phyloP scores from a whole-genome alignment of 2,888 invertebrate species.

The Hoplodrina blanda region DNA sequence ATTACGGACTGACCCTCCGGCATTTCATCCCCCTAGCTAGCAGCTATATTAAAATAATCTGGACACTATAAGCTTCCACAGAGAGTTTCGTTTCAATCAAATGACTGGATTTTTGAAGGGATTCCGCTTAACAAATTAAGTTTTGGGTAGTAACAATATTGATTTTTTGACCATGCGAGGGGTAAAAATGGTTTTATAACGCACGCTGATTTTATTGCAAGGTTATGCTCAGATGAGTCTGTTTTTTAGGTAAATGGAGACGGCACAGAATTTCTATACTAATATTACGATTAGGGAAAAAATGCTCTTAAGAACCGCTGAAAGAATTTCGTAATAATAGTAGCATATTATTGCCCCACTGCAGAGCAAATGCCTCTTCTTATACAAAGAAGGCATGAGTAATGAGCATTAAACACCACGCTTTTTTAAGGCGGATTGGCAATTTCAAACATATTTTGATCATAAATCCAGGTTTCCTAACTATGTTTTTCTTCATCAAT shows the following conservation, averaged over 20 bases:
- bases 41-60: constrained; percentile 54
- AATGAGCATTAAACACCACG: too few relatives aligned
- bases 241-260: background rate
- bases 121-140: constrained; percentile 27
- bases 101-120: constrained; percentile 30
- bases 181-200: background rate
- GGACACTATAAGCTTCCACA: constrained; percentile 49
- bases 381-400: too few relatives aligned
- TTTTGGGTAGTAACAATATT: constrained; percentile 39
- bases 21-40: constrained; percentile 46
- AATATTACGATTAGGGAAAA: too few relatives aligned
- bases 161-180: constrained; percentile 31
- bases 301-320: too few relatives aligned
- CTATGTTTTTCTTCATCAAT: too few relatives aligned
- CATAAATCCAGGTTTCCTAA: too few relatives aligned
- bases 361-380: too few relatives aligned
- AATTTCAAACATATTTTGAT: too few relatives aligned
- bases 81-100: constrained; percentile 47
- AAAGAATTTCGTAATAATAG: too few relatives aligned
- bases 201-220: constrained; percentile 30
- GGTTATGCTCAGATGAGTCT: constrained; percentile 22
- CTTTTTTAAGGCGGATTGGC: too few relatives aligned
- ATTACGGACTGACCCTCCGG: constrained; percentile 46
- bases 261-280: background rate
- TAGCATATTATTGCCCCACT: too few relatives aligned